phyloP scores from a whole-genome alignment of 2,888 invertebrate genomes.

The Brachylomia viminalis region DNA sequence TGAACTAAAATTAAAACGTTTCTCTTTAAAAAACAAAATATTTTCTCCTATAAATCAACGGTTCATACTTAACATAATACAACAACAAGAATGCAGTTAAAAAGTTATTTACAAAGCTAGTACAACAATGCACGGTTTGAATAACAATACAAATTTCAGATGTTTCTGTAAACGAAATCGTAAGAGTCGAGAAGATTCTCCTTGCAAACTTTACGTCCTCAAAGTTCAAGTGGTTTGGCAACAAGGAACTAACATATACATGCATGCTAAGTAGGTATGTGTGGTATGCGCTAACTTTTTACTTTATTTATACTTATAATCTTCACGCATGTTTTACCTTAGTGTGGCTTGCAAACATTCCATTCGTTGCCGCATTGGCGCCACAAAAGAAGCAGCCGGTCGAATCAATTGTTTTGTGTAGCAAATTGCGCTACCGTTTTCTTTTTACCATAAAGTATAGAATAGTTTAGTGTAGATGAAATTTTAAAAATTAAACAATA shows the following conservation, averaged over 20 bases:
- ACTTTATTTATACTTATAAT: constrained; percentile 52
- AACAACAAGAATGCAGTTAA: constrained; percentile 35
- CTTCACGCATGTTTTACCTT: constrained; percentile 47
- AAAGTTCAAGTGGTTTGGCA: constrained; percentile 46
- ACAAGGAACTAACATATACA: constrained; percentile 40
- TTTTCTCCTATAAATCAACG: background rate
- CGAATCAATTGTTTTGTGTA: constrained; percentile 28
- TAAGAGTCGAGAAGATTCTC: constrained; percentile 50
- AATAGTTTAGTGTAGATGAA: background rate
- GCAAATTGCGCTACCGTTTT: constrained; percentile 10
- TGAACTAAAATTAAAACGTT: background rate
- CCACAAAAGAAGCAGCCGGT: constrained; percentile 25
- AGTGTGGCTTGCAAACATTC: constrained; percentile 34
- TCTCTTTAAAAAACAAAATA: background rate
- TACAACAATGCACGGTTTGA: constrained; percentile 40
- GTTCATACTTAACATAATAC: constrained; percentile 1
- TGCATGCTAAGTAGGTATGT: constrained; percentile 33
- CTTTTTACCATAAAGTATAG: background rate
- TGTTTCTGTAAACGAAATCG: constrained; percentile 49
- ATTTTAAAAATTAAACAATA: background rate
- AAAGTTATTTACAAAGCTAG: constrained; percentile 37
- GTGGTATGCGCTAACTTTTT: constrained; percentile 48
- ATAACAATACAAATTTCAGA: constrained; percentile 50
- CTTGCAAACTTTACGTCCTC: constrained; percentile 25
- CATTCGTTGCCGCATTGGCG: constrained; percentile 44